Evolutionary conservation across 2,113 vertebrate genomes (phyloP).

Genomic region (Gulo gulo): DNA sequence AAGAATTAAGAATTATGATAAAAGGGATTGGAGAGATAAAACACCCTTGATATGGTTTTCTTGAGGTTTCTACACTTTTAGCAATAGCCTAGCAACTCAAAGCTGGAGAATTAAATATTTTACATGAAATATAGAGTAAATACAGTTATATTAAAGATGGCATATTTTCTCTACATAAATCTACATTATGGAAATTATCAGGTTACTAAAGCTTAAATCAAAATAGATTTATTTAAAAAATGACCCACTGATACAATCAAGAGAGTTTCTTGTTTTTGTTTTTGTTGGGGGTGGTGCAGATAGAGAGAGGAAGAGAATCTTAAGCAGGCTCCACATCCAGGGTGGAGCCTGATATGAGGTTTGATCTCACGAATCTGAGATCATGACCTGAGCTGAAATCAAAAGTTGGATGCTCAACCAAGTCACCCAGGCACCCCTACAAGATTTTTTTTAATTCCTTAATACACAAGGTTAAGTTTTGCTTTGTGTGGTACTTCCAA

Average conservation of each 20-base stretch:
- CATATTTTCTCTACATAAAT: neutral
- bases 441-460: neutral
- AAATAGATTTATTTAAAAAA: neutral
- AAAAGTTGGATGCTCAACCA: neutral
- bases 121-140: neutral
- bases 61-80: conserved; percentile 14
- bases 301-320: neutral
- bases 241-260: neutral
- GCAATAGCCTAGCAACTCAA: neutral
- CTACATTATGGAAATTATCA: neutral
- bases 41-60: neutral
- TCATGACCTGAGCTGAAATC: neutral
- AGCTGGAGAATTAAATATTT: neutral
- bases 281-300: neutral
- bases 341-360: neutral
- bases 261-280: neutral
- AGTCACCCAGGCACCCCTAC: neutral
- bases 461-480: neutral
- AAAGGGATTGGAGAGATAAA: neutral
- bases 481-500: neutral
- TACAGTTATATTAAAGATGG: neutral
- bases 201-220: conserved; percentile 5
- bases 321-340: neutral
- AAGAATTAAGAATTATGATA: neutral
- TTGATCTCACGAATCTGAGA: neutral